A percentile compares a stretch with the other conserved stretches of the same genome.
Evolutionary conservation across 2,888 invertebrate species (phyloP).

Genomic region (Nasonovia ribisnigri): DNA sequence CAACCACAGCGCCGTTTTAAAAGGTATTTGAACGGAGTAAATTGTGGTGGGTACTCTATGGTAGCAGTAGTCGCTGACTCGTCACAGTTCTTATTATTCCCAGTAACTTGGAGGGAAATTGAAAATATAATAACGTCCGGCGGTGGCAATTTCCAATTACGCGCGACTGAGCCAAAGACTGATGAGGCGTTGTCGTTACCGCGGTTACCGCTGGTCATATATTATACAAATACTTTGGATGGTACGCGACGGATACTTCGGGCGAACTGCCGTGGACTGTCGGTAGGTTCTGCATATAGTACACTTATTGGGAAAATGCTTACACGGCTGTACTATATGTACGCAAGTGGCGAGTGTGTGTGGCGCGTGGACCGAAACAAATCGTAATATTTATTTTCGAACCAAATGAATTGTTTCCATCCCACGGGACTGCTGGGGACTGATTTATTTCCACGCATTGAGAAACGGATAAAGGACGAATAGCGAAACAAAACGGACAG

Average conservation of each 20-base stretch:
- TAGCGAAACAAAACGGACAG: neutral
- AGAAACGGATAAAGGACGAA: neutral
- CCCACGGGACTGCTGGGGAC: neutral
- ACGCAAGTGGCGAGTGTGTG: neutral
- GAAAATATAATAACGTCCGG: constrained; percentile 43
- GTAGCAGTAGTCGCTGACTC: neutral
- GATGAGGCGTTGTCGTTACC: neutral
- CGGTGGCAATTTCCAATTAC: constrained; percentile 36
- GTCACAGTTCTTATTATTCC: neutral
- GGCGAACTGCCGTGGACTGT: neutral
- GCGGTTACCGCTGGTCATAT: neutral
- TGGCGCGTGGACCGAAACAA: neutral
- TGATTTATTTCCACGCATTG: neutral
- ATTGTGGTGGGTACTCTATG: no score
- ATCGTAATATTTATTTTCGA: constrained; percentile 33
- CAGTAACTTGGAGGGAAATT: constrained; percentile 20
- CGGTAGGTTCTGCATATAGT: neutral
- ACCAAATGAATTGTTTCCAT: constrained; percentile 22
- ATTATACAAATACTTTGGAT: neutral
- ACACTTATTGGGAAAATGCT: neutral
- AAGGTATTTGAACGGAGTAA: no score
- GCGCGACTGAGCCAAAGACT: neutral
- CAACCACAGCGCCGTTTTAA: neutral
- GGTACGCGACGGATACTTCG: neutral
- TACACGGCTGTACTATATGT: neutral